Percentiles rank a stretch among this genome's conserved stretches.
Evolutionary conservation across 2,888 invertebrate species (phyloP).

Genomic region (Lottia gigantea): DNA sequence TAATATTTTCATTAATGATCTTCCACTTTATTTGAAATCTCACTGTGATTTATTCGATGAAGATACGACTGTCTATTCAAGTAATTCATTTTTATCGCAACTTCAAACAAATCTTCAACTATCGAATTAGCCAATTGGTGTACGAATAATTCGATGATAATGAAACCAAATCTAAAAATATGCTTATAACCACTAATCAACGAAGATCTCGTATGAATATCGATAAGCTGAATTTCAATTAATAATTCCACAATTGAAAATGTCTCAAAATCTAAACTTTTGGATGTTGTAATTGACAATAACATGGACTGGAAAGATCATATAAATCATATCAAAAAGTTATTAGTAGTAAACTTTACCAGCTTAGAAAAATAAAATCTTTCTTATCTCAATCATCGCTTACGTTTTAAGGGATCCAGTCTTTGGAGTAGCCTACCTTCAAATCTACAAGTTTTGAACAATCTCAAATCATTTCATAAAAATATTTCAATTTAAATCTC

Average conservation of each 20-base stretch:
- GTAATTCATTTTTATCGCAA: background rate
- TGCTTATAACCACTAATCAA: background rate
- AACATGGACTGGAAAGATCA: background rate
- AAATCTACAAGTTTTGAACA: too few species aligned
- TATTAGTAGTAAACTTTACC: too few species aligned
- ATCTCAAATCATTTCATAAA: too few species aligned
- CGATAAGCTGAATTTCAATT: background rate
- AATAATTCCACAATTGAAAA: background rate
- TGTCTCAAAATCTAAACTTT: background rate
- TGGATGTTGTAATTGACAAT: background rate
- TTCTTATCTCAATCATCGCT: too few species aligned
- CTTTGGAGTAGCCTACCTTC: too few species aligned
- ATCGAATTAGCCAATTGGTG: background rate
- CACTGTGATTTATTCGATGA: background rate
- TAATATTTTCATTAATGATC: constrained; percentile 2
- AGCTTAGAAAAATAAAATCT: too few species aligned
- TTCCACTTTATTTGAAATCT: background rate
- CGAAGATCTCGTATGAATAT: background rate
- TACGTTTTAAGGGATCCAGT: too few species aligned
- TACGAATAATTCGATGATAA: background rate
- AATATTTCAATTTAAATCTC: too few species aligned
- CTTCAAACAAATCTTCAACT: background rate
- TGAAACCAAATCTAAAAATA: background rate
- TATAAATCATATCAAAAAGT: too few species aligned
- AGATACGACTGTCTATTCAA: background rate